Percentiles rank a stretch among this genome's conserved stretches.
phyloP scores from a whole-genome alignment of 2,113 vertebrate species.

The Phodopus roborovskii region DNA sequence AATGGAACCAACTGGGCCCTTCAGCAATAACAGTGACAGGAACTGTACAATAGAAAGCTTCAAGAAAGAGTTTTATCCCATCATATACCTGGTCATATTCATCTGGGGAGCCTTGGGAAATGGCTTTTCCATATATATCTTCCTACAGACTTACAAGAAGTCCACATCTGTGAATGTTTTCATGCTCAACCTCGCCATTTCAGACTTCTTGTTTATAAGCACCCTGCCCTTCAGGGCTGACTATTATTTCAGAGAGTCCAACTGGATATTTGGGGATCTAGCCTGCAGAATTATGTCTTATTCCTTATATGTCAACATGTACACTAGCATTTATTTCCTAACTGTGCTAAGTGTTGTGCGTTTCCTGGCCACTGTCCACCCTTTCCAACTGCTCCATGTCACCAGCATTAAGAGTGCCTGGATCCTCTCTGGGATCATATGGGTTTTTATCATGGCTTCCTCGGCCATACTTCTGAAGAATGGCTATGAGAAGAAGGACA shows the following conservation, averaged over 20 bases:
- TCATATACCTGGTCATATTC: conserved; percentile 84
- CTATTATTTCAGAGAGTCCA: conserved; percentile 84
- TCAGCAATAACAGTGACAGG: not conserved
- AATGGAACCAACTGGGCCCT: not conserved
- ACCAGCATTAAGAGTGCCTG: conserved; percentile 77
- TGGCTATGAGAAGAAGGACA: not conserved
- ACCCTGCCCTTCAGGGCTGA: conserved; percentile 86
- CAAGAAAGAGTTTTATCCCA: conserved; percentile 86
- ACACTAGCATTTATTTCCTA: conserved; percentile 90
- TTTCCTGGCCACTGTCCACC: conserved; percentile 85
- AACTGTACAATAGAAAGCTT: conserved; percentile 80
- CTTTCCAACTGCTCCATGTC: conserved; percentile 72
- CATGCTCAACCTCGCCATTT: conserved; percentile 89
- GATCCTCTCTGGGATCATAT: conserved; percentile 81
- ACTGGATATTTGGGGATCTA: conserved; percentile 86
- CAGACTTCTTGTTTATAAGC: conserved; percentile 87
- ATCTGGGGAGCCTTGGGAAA: conserved; percentile 84
- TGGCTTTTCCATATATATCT: conserved; percentile 86
- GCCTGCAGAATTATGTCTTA: conserved; percentile 87
- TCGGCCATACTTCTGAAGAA: conserved; percentile 68
- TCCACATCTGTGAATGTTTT: conserved; percentile 84
- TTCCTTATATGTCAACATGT: conserved; percentile 89
- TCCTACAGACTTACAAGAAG: conserved; percentile 81
- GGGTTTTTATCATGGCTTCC: conserved; percentile 81
- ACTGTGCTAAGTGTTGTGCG: conserved; percentile 85